Conservation (phyloP, 2,113 vertebrate species). For the Notarius quadriscutis region DNA sequence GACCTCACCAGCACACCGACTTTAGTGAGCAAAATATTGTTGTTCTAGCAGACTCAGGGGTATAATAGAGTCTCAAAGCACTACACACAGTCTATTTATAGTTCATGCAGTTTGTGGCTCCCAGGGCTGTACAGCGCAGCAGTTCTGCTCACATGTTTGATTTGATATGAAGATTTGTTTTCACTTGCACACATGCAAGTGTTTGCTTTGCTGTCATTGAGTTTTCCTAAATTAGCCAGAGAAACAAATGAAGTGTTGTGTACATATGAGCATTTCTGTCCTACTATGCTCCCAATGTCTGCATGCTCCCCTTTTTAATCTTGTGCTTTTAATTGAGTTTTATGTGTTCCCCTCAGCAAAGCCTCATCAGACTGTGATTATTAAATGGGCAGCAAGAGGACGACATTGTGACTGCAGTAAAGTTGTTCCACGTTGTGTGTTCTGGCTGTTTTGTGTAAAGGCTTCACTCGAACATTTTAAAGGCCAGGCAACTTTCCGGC, state of each 20-base stretch:
- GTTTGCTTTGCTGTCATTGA: background rate
- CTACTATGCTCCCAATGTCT: background rate
- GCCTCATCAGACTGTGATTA: background rate
- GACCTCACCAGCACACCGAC: background rate
- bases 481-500: background rate
- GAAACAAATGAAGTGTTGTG: background rate
- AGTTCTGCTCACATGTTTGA: background rate
- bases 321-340: background rate
- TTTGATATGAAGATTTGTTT: background rate
- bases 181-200: too few relatives aligned
- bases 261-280: background rate
- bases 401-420: background rate
- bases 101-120: background rate
- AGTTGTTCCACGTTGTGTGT: background rate
- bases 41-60: background rate
- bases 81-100: conserved; percentile 5
- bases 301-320: background rate
- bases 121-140: background rate
- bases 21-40: conserved; percentile 3
- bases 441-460: background rate
- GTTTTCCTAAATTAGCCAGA: background rate
- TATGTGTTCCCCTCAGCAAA: background rate
- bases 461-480: background rate
- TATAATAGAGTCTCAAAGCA: background rate
- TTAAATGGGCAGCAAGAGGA: background rate